A percentile compares a stretch with the other conserved stretches of the same genome.
phyloP scores from a whole-genome alignment of 2,797 vertebrate species.

The Enteromius paludinosus region DNA sequence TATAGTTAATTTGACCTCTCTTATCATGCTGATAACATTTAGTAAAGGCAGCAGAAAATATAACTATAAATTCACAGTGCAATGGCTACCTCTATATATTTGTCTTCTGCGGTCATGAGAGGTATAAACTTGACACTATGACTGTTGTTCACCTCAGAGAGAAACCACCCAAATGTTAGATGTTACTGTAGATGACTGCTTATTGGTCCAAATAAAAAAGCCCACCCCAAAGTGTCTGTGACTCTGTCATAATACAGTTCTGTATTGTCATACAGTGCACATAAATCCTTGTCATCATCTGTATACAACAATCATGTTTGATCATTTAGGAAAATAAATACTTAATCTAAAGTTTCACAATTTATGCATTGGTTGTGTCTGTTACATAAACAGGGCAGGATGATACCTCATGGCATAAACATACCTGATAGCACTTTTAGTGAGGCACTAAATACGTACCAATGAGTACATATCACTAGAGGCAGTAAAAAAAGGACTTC shows the following conservation, averaged over 20 bases:
- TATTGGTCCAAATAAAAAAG: neutral
- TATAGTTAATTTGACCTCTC: neutral
- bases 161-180: neutral
- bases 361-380: neutral
- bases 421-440: no score
- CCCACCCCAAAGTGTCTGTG: neutral
- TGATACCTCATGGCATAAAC: no score
- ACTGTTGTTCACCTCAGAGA: neutral
- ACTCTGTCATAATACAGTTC: neutral
- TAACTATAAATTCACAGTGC: neutral
- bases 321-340: neutral
- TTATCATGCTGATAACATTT: conserved; percentile 18
- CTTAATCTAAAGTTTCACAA: neutral
- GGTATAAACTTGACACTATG: neutral
- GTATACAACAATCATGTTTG: neutral
- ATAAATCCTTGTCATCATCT: neutral
- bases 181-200: neutral
- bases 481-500: no score
- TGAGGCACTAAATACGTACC: no score
- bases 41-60: neutral
- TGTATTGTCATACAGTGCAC: neutral
- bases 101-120: neutral
- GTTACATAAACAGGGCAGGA: neutral
- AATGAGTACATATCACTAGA: no score
- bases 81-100: neutral